Conservation (phyloP, 2,113 vertebrate species). For the Camelus bactrianus region DNA sequence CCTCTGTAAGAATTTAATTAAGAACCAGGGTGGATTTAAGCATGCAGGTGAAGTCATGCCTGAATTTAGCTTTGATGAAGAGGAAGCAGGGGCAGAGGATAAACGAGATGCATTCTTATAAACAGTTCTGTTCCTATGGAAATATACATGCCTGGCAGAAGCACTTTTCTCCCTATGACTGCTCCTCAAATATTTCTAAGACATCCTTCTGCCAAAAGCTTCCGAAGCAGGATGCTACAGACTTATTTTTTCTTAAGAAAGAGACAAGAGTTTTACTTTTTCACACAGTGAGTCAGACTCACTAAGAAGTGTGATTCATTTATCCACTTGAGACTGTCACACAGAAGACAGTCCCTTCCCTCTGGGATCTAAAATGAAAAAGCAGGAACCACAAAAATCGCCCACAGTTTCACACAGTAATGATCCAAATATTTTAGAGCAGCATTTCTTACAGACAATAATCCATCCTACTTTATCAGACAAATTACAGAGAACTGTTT, state of each 20-base stretch:
- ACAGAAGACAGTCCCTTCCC: not conserved
- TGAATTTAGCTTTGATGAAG: not conserved
- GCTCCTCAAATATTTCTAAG: not conserved
- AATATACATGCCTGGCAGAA: not conserved
- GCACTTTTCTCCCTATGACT: not conserved
- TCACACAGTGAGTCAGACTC: not conserved
- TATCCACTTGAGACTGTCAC: not conserved
- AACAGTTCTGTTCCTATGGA: not conserved
- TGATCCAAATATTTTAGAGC: not conserved
- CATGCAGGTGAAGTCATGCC: not conserved
- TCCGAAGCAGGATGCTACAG: not conserved
- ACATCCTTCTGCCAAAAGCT: not conserved
- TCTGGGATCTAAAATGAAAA: not conserved
- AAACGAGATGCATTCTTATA: not conserved
- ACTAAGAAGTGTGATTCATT: not conserved
- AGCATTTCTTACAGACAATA: not conserved
- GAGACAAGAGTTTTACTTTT: not conserved
- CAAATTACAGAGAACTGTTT: not conserved
- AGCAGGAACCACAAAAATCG: not conserved
- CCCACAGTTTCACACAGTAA: not conserved
- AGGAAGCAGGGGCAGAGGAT: not conserved
- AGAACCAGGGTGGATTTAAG: not conserved
- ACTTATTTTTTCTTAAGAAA: not conserved
- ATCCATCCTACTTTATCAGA: not conserved
- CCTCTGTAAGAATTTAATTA: not conserved